phyloP scores from a whole-genome alignment of 1,140 invertebrate species.

The Gonatopus flavifemur region DNA sequence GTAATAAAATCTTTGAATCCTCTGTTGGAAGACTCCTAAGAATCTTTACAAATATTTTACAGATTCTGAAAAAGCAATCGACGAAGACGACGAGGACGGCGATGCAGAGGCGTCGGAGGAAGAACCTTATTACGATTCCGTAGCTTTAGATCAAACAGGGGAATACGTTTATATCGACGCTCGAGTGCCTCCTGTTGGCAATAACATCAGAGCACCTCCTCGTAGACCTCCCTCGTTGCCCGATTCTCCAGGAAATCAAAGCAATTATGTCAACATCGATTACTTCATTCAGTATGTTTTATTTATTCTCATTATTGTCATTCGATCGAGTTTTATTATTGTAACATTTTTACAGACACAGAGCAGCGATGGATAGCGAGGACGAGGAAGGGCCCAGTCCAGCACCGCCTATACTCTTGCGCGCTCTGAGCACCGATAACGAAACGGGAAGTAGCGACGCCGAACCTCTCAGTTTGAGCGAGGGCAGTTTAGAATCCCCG shows the following conservation, averaged over 20 bases:
- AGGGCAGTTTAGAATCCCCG: constrained; percentile 54
- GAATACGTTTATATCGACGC: constrained; percentile 78
- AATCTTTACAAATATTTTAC: constrained; percentile 2
- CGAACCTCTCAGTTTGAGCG: constrained; percentile 53
- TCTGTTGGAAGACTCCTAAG: neutral
- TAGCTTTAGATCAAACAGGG: constrained; percentile 75
- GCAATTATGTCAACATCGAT: constrained; percentile 89
- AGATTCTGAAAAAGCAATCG: constrained; percentile 48
- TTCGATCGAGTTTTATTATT: neutral
- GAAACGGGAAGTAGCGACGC: constrained; percentile 56
- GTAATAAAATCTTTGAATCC: constrained; percentile 16
- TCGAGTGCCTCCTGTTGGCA: constrained; percentile 53
- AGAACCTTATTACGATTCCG: constrained; percentile 82
- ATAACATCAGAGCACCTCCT: constrained; percentile 43
- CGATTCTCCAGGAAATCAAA: constrained; percentile 72
- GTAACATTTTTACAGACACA: constrained; percentile 47
- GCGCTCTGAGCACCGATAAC: constrained; percentile 54
- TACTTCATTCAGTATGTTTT: constrained; percentile 79
- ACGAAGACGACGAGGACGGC: constrained; percentile 50
- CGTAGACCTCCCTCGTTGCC: constrained; percentile 62
- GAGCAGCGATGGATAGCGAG: constrained; percentile 53
- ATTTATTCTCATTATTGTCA: neutral
- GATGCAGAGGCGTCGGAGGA: constrained; percentile 62
- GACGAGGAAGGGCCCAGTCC: constrained; percentile 53
- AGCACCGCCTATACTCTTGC: constrained; percentile 50